Conservation (phyloP, 2,797 vertebrate species). For the Oophaga sylvatica region DNA sequence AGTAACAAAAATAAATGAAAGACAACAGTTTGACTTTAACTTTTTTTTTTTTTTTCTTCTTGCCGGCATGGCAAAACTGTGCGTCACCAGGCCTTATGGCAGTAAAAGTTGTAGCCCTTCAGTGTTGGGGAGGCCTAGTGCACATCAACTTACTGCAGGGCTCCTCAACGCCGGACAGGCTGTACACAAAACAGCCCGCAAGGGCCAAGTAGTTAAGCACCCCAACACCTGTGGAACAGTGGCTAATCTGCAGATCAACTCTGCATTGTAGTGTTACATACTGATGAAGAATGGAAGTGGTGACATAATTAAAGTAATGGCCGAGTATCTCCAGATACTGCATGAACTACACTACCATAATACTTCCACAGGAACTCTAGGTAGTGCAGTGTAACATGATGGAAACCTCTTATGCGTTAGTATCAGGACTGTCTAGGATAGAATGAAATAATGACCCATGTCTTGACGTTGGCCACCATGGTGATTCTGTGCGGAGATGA, state of each 20-base stretch:
- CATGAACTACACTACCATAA: slow-evolving; percentile 15
- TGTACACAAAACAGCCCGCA: slow-evolving; percentile 45
- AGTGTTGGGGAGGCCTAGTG: slow-evolving; percentile 39
- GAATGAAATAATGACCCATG: neutral
- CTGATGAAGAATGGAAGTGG: neutral
- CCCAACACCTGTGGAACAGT: slow-evolving; percentile 20
- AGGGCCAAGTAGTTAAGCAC: slow-evolving; percentile 50
- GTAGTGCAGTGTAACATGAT: neutral
- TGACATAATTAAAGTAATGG: neutral
- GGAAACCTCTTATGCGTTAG: neutral
- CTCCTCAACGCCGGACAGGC: slow-evolving; percentile 42
- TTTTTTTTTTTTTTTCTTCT: slow-evolving; percentile 8
- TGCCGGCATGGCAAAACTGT: slow-evolving; percentile 13
- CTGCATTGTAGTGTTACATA: slow-evolving; percentile 44
- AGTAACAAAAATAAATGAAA: slow-evolving; percentile 64
- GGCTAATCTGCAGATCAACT: neutral
- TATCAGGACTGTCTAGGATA: neutral
- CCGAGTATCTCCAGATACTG: slow-evolving; percentile 19
- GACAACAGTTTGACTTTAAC: slow-evolving; percentile 59
- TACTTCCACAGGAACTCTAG: slow-evolving; percentile 1
- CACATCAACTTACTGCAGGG: slow-evolving; percentile 35
- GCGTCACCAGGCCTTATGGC: slow-evolving; percentile 32
- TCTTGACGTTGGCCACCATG: neutral
- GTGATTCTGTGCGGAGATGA: slow-evolving; percentile 6
- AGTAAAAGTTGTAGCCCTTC: slow-evolving; percentile 47